Evolutionary conservation across 2,113 vertebrate genomes (phyloP), one percentile per base, ranked within the genome.

Genomic region (Cheirogaleus medius): DNA sequence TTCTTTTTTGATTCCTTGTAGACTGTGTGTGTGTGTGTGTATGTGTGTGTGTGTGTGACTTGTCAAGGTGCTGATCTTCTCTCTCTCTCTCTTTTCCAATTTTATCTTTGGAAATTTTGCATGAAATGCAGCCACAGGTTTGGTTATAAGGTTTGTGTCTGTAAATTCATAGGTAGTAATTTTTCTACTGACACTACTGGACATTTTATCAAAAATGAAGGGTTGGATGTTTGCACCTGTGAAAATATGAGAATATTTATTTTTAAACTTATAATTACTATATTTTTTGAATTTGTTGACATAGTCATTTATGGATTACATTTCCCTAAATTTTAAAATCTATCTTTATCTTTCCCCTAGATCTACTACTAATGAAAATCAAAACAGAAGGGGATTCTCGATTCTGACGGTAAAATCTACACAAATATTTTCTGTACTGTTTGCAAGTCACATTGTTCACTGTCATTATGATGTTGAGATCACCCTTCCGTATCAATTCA

Each of bases 281-380:
- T 52, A 68, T 54, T 27, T 80, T 60, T 68, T 64, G 10, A 54
- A 7, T 58, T 81, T 86, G 8, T 47, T 74, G 42, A 87, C 81
- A 56, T 25, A 56, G 27, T 18, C 42, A 42, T 91, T 94, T 96
- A 17, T 69, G 1, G 8, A 54, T 66, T 66, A 58, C 4, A 68
- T 78, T 78, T 76, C 68, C 27, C 58, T 34, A 86, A 58, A 68
- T 68, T 87, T 87, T 82, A 85, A 91, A 91, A 37, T 37, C 15
- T 83, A 1, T 39, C 6, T 92, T 87, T 84, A 56, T 94, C 91
- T 94, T 91, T 98, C 47, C 91, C 83, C 60, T 94, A 99, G 99
- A 97, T 99, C 99, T 99, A 98, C 52, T 92, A 34, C 23, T 71
- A 25, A 88, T 63, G 29, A 13, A 44, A 58, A 91, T 77, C 14